Evolutionary conservation across 2,797 vertebrate genomes (phyloP).

Genomic region (Eremophila alpestris): DNA sequence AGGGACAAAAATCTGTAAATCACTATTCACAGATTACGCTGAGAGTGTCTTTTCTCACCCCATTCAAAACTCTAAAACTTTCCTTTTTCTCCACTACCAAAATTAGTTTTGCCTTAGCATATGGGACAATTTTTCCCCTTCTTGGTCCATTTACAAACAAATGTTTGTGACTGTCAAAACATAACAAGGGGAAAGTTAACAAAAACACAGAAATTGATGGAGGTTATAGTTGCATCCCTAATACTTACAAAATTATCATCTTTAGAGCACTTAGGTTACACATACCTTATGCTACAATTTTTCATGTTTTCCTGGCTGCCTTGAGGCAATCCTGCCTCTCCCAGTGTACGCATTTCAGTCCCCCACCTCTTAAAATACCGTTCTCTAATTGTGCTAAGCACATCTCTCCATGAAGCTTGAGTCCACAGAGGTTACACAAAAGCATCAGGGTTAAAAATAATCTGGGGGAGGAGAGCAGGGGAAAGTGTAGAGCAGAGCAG

Average conservation of each 20-base stretch:
- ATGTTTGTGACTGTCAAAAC: not conserved
- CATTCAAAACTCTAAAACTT: not conserved
- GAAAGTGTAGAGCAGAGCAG: not conserved
- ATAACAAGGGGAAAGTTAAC: not conserved
- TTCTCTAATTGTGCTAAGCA: not conserved
- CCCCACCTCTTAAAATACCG: not conserved
- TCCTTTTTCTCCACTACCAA: not conserved
- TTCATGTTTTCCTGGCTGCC: not conserved
- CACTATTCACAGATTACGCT: not conserved
- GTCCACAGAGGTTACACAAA: not conserved
- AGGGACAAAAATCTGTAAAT: not conserved
- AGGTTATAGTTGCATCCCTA: not conserved
- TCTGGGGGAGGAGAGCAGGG: not conserved
- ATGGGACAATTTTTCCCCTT: not conserved
- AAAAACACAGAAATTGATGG: not conserved
- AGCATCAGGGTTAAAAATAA: not conserved
- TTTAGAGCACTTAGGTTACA: not conserved
- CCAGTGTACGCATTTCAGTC: rapidly evolving
- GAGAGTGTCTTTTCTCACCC: not conserved
- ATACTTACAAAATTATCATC: not conserved
- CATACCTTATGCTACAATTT: not conserved
- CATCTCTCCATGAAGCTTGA: not conserved
- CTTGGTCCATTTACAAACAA: not conserved
- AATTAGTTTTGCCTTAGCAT: not conserved
- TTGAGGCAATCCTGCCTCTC: not conserved